Evolutionary conservation across 2,888 invertebrate species (phyloP), one percentile per base, ranked within the genome.

Genomic region (Xylota segnis): DNA sequence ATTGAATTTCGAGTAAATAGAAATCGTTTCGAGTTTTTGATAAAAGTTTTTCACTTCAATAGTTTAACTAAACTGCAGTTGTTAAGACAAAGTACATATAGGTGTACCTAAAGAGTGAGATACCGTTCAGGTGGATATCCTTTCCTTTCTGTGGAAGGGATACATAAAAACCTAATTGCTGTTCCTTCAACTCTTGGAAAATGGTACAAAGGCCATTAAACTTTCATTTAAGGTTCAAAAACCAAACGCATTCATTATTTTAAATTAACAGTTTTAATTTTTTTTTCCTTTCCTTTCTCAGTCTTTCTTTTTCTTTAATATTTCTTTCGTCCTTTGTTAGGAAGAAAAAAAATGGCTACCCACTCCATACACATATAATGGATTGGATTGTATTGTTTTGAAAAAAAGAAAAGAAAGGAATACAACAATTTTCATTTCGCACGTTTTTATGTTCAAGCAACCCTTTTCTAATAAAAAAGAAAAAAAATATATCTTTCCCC

Each of bases 31-130:
- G 52, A 27, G 40, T 29, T 23, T 23, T 56, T 43, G 32, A 56
- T 74, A 56, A 61, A 50, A 52, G 40, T 61, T 72, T 59, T 61
- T 59, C 23, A 50, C 16, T 61, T 29, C 16, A 29, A 27, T 18
- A n/a, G 16, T n/a, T 52, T 4, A 54, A 43, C 10, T 29, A 40
- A 72, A 72, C 61, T 61, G 40, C 37, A 27, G 7, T 43, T 6
- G 4, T 43, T n/a, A 32, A 34, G 7, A 34, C 34, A n/a, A n/a
- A n/a, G 7, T 7, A 34, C 3, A 10, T 34, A 34, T 34, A 34
- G 7, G n/a, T n/a, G n/a, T n/a, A n/a, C n/a, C n/a, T n/a, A 7
- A 34, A 34, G 32, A n/a, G n/a, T n/a, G n/a, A n/a, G n/a, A n/a
- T n/a, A n/a, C n/a, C n/a, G n/a, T n/a, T 32, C 32, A 32, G 32